Evolutionary conservation across 2,113 vertebrate species (phyloP), one percentile per base, ranked within the genome.

Genomic region (Aix galericulata): DNA sequence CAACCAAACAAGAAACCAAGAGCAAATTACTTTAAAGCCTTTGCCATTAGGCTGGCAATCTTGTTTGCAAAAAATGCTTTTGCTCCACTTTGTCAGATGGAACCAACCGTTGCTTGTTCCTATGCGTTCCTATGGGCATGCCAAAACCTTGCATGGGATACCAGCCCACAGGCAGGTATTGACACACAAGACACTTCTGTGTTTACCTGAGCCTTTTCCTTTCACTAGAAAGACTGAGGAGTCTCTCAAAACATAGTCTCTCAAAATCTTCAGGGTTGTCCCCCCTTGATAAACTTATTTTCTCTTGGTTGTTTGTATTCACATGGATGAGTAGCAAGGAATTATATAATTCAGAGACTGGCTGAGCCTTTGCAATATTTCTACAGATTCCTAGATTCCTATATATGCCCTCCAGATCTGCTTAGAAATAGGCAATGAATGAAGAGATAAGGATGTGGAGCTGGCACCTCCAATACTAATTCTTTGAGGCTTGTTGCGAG

Each of bases 281-380:
- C 0, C 1, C 3, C 63, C 16, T 79, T 67, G 17, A 27, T 44
- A 66, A 0, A 2, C 4, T n/a, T 53, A 4, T 1, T 84, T 74
- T 82, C 1, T 7, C 13, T 20, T 42, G 25, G 13, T 12, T 20
- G 7, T 60, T 9, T 1, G 13, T 84, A 71, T 25, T 79, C 29
- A 56, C 13, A 29, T 14, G 13, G 9, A 6, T 29, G 13, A 5
- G 15, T 10, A 73, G 15, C 8, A 76, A 50, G 5, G 3, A 9
- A 5, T 80, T 82, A n/a, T 80, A n/a, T 58, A 66, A 58, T 46
- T 11, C 16, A 62, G 21, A 10, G 18, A 5, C 6, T 91, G 44
- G 3, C 9, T 91, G n/a, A 81, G 3, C 18, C 59, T 77, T n/a
- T 82, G 44, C 14, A 46, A 8, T 71, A 74, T 80, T 79, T 86